Evolutionary conservation across 2,888 invertebrate species (phyloP), one percentile per base, ranked within the genome.

Genomic region (Pterostichus madidus): DNA sequence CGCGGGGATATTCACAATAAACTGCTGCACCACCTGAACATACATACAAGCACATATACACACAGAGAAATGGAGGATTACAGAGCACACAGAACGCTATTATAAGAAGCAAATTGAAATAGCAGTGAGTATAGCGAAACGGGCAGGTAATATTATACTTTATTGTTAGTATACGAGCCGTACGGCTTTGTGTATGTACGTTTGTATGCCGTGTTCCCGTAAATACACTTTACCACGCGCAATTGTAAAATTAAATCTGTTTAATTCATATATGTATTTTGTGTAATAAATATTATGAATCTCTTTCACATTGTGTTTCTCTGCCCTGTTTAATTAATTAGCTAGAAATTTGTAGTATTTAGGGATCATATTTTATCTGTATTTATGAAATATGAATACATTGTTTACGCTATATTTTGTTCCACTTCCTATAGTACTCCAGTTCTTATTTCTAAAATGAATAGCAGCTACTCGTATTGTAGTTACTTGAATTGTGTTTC

Each of bases 101-200:
- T 71, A 80, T 44, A 80, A 80, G 71, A 56, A 80, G 68, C 80
- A 80, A 80, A 80, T 80, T 80, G 80, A 80, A 71, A 80, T 56
- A 71, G 53, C 64, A 80, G 15, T 44, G 68, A 44, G 17, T 44
- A 71, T 44, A 44, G 68, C 75, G 49, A 13, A 46, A 31, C 44
- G 44, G 13, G 39, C 78, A 78, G 49, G 68, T 75, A 75, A 52
- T 71, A 80, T 53, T 80, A 52, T 80, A 80, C 46, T 52, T 71
- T 80, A 80, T 80, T 49, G 52, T 71, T 75, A 52, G 75, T 75
- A 24, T 71, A 46, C 46, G 71, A 71, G 46, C 46, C 17, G 46
- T n/a, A 75, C 7, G 75, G 49, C 49, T 75, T 49, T 75, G 73
- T 73, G 24, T 0, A 73, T 73, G 46, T 24, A 73, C 64, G 59